phyloP scores from a whole-genome alignment of 2,797 vertebrate genomes.

The Salarias fasciatus region DNA sequence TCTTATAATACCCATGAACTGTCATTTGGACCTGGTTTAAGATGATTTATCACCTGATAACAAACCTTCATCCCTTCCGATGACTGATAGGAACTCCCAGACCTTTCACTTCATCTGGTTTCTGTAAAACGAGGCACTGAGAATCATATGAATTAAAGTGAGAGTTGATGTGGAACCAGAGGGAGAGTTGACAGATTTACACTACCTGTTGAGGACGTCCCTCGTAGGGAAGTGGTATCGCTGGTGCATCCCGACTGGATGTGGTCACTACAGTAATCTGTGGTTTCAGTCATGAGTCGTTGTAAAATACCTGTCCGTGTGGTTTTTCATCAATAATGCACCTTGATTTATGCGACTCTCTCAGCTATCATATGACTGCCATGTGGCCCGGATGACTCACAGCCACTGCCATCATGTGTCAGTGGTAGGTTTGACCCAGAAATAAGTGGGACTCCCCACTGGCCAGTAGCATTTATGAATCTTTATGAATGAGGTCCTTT shows the following conservation, averaged over 20 bases:
- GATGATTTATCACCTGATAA: no score
- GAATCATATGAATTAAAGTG: background rate
- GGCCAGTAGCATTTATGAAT: conserved; percentile 5
- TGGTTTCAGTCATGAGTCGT: no score
- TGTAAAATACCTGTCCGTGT: no score
- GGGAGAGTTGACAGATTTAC: background rate
- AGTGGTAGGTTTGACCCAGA: conserved; percentile 32
- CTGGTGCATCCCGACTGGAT: no score
- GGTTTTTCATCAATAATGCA: no score
- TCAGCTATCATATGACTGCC: conserved; percentile 25
- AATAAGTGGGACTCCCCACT: conserved; percentile 60
- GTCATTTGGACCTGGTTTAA: no score
- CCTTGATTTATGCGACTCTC: conserved; percentile 12
- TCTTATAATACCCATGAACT: no score
- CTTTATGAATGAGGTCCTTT: background rate
- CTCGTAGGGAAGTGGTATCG: background rate
- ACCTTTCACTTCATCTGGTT: conserved; percentile 8
- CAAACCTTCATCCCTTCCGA: background rate
- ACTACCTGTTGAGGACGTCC: background rate
- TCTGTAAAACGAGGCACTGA: conserved; percentile 7
- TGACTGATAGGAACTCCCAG: background rate
- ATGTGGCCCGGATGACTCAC: conserved; percentile 42
- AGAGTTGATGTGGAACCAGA: background rate
- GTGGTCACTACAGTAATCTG: no score
- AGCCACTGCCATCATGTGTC: conserved; percentile 21